Conservation (phyloP, 2,113 vertebrate species). For the Lycocorax pyrrhopterus region DNA sequence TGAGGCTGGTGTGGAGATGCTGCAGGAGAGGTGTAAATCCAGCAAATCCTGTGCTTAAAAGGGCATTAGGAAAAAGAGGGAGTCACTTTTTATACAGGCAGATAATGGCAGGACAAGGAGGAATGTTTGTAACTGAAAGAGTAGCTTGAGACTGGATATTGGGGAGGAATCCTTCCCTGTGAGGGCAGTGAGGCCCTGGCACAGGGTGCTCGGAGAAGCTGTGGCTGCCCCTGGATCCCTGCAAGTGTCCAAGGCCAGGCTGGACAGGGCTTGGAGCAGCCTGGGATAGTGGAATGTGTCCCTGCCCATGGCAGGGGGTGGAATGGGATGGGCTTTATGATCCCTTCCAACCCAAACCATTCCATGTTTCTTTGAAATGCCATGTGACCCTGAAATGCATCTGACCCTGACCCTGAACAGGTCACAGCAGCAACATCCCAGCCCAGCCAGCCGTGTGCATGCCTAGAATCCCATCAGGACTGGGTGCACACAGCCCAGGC, state of each 20-base stretch:
- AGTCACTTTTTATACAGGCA: neutral
- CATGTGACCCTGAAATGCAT: too few relatives aligned
- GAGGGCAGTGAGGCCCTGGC: fast-evolving
- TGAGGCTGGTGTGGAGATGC: neutral
- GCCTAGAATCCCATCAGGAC: neutral
- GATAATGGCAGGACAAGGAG: neutral
- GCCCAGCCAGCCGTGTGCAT: neutral
- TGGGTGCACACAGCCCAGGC: fast-evolving
- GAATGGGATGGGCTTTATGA: neutral
- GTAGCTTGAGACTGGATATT: neutral
- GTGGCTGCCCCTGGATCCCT: neutral
- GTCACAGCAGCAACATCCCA: neutral
- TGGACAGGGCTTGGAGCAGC: fast-evolving
- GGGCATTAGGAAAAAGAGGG: neutral
- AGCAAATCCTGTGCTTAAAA: neutral
- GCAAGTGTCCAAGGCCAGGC: fast-evolving
- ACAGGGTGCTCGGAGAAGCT: neutral
- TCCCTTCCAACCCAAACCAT: neutral
- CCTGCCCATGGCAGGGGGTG: neutral
- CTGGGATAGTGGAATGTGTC: fast-evolving
- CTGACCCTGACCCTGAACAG: neutral
- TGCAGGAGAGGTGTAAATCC: neutral
- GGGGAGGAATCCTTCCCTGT: neutral
- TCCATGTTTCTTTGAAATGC: neutral
- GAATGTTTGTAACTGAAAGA: neutral